Evolutionary conservation across 2,888 invertebrate genomes (phyloP).

Genomic region (Diarsia rubi): DNA sequence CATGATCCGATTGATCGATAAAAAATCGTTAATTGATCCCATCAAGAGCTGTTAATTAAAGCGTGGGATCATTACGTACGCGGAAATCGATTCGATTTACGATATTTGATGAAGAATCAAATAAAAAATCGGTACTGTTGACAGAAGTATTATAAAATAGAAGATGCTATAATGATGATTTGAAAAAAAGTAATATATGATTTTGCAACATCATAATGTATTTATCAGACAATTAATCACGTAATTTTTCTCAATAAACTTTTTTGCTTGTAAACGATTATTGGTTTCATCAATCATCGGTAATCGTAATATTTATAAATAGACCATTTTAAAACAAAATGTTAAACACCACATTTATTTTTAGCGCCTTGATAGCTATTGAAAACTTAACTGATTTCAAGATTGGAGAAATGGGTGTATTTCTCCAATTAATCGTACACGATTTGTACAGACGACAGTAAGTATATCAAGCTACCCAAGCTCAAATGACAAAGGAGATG

Average conservation of each 20-base stretch:
- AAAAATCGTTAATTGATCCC: slow-evolving; percentile 79
- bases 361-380: neutral
- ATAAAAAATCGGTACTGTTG: slow-evolving; percentile 62
- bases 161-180: slow-evolving; percentile 25
- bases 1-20: slow-evolving; percentile 64
- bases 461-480: too few relatives aligned
- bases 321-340: slow-evolving; percentile 20
- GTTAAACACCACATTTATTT: slow-evolving; percentile 12
- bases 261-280: slow-evolving; percentile 43
- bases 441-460: too few relatives aligned
- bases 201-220: slow-evolving; percentile 39
- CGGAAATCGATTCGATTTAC: slow-evolving; percentile 67
- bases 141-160: slow-evolving; percentile 56
- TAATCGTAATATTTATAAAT: slow-evolving; percentile 52
- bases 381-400: neutral
- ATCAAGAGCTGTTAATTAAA: slow-evolving; percentile 74
- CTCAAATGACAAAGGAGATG: too few relatives aligned
- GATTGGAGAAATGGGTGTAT: neutral
- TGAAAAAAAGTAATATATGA: slow-evolving; percentile 31
- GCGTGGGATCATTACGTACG: slow-evolving; percentile 64
- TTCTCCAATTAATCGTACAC: neutral
- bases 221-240: slow-evolving; percentile 35
- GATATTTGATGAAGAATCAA: slow-evolving; percentile 57
- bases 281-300: slow-evolving; percentile 20
- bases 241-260: slow-evolving; percentile 38